Evolutionary conservation across 2,797 vertebrate genomes (phyloP), one percentile per base, ranked within the genome.

Genomic region (Galago senegalensis): DNA sequence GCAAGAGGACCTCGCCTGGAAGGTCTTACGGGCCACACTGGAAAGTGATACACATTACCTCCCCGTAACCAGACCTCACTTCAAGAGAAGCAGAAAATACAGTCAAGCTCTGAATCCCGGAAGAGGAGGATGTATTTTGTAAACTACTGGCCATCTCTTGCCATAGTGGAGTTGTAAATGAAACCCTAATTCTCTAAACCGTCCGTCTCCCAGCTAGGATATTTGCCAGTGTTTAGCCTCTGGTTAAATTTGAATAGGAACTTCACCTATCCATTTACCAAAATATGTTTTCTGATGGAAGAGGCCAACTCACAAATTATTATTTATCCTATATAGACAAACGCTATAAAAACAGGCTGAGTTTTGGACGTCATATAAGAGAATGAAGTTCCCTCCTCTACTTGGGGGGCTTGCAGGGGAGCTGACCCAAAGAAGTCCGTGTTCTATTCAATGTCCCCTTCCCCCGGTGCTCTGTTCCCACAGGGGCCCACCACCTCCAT

Each of bases 251-350:
- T 76, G n/a, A 60, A 49, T 21, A 56, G 13, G 82, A 84, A 87
- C 25, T 72, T 77, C 23, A 80, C 58, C 77, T 76, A 8, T 81
- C 65, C 91, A 56, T 76, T 72, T 89, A 73, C 37, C 40, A n/a
- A 61, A 87, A 75, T 81, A n/a, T 49, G 67, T 82, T 87, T 94
- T 89, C 70, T 89, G 11, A 86, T 29, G 77, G 70, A 87, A 89
- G 37, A 76, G 34, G 58, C 29, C 80, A 80, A 72, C 63, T n/a
- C 56, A 83, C 10, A 61, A 77, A 37, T 81, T 89, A 70, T 4
- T 90, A 60, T 37, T 40, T 80, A 60, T 43, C 46, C 29, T 73
- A 25, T 70, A 1, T 56, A 87, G 75, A 87, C 31, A 75, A 94
- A 86, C 14, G 37, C 53, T 46, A 40, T 43, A 14, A 85, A 84